These are phyloP conservation scores for Amphiprion percula DNA, from an alignment of 2,113 vertebrate species.

Conservation along the genomic window DNA sequence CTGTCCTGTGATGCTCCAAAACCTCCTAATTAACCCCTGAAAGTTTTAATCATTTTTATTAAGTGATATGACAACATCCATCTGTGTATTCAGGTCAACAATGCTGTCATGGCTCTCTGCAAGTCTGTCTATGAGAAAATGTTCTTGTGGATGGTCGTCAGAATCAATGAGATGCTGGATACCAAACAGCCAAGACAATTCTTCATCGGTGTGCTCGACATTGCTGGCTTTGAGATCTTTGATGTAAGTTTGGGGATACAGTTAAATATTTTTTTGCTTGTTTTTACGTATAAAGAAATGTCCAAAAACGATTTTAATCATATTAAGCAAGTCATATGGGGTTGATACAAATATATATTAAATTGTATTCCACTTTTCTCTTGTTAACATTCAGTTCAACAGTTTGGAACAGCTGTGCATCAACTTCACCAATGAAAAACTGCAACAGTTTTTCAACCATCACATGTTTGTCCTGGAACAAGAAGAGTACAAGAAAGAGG, in stretches of 20 bases:
- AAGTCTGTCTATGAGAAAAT: constrained; percentile 87
- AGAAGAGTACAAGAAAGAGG: constrained; percentile 92
- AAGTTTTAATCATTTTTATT: neutral
- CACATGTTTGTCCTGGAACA: constrained; percentile 91
- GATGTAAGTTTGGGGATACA: constrained; percentile 70
- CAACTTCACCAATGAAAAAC: constrained; percentile 93
- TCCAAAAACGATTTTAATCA: neutral
- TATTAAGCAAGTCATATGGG: neutral
- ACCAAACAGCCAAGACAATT: constrained; percentile 82
- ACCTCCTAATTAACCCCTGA: neutral
- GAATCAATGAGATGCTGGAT: constrained; percentile 84
- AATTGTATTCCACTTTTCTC: neutral
- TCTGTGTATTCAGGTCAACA: constrained; percentile 75
- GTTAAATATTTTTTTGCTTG: neutral
- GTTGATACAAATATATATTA: neutral
- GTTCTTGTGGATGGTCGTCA: constrained; percentile 86
- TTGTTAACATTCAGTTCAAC: constrained; percentile 69
- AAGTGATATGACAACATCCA: neutral
- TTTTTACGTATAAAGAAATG: neutral
- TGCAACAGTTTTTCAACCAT: constrained; percentile 93
- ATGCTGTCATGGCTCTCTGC: constrained; percentile 79
- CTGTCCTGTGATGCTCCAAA: neutral
- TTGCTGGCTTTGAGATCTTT: constrained; percentile 87
- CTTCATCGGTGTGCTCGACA: constrained; percentile 86
- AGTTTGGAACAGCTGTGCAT: constrained; percentile 93